Percentiles rank a stretch among this genome's conserved stretches.
These are phyloP conservation scores for Solenodon paradoxus DNA, from an alignment of 2,113 vertebrate genomes.

Conservation along the genomic window DNA sequence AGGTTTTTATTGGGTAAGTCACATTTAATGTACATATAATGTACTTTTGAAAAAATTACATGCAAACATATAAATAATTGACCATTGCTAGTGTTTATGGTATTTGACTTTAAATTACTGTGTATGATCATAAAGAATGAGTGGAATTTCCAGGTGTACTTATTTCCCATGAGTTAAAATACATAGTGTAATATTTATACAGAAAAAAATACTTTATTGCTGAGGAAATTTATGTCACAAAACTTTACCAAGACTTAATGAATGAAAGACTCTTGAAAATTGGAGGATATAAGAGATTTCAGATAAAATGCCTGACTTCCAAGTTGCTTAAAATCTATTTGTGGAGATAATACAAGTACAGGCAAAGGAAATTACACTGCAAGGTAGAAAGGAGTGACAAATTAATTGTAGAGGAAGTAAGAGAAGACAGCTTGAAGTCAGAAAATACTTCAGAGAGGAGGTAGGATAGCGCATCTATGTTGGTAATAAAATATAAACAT, in stretches of 20 bases:
- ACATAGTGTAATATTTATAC: neutral
- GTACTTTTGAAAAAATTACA: neutral
- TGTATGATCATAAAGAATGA: neutral
- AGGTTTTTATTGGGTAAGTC: neutral
- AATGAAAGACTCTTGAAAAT: neutral
- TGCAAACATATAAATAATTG: neutral
- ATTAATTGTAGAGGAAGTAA: neutral
- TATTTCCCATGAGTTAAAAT: neutral
- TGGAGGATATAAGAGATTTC: neutral
- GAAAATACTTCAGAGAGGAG: neutral
- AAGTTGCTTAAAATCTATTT: neutral
- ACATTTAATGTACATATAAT: neutral
- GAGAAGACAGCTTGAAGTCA: neutral
- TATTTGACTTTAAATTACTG: slow-evolving; percentile 13
- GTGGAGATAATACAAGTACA: neutral
- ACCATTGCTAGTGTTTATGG: neutral
- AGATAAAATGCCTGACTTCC: neutral
- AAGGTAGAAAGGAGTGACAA: neutral
- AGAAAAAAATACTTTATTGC: neutral
- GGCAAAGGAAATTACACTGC: neutral
- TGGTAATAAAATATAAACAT: neutral
- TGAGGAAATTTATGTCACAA: neutral
- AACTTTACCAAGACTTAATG: neutral
- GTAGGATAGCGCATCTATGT: neutral
- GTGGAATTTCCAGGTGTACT: neutral